Evolutionary conservation across 2,113 vertebrate species (phyloP), one percentile per base, ranked within the genome.

Genomic region (Cyprinodon brontotheroides): DNA sequence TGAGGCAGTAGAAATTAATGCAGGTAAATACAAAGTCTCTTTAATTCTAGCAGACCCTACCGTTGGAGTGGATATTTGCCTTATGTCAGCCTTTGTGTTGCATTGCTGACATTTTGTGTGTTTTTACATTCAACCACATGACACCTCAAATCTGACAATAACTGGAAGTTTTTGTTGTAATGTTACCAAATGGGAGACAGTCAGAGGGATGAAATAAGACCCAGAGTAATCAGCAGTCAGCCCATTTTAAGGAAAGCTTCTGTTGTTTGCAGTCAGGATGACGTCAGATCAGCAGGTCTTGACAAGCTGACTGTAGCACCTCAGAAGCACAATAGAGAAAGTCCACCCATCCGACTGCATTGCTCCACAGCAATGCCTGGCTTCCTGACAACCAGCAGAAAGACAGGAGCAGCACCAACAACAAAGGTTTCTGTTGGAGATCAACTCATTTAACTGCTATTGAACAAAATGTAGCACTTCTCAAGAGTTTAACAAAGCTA

Each of bases 291-390:
- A 53, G 45, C 75, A 12, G 69, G 84, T 17, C 40, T 68, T 13
- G 68, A 88, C 87, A 79, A 61, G 82, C 43, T 75, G 59, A 7
- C 0, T 4, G 39, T 66, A 65, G 65, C 66, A 37, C 53, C 66
- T 74, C 72, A 78, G 65, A 75, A 70, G 74, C 66, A 61, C 68
- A 77, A 77, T 75, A 60, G 72, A 71, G 20, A 60, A 74, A 71
- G 77, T 12, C 80, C 76, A 36, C 48, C 65, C 3, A 38, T 45
- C 60, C 12, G 69, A 50, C 40, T 39, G 47, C 47, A 39, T 12
- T 22, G 38, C 70, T 11, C 61, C 11, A 13, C 67, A 38, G 65
- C 14, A 20, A 64, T 69, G 64, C 15, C 75, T 41, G 67, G 11
- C 59, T 61, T 50, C 68, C 57, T 79, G 47, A 0, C 72, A 62